phyloP scores from a whole-genome alignment of 2,888 invertebrate genomes.

The Ctenicera cuprea region DNA sequence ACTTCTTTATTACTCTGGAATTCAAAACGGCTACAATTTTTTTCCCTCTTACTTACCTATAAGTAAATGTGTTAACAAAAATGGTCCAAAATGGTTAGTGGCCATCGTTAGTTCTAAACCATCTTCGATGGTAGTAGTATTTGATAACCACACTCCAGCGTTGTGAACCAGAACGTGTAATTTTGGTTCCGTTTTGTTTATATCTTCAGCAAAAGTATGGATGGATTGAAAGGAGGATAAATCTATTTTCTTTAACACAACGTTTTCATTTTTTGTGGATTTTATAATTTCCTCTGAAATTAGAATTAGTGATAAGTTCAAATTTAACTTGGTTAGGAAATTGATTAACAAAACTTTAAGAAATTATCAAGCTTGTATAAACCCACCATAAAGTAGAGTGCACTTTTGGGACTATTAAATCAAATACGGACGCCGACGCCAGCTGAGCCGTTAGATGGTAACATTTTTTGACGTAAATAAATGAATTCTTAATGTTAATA shows the following conservation, averaged over 20 bases:
- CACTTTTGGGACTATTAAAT: no score
- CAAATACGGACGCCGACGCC: no score
- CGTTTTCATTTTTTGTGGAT: conserved; percentile 81
- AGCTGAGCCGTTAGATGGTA: no score
- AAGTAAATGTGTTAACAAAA: conserved; percentile 92
- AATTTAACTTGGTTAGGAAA: no score
- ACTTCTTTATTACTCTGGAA: no score
- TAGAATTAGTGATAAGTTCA: conserved; percentile 37
- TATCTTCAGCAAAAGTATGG: conserved; percentile 87
- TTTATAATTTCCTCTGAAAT: conserved; percentile 82
- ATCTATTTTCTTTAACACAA: conserved; percentile 85
- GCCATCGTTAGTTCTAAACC: conserved; percentile 93
- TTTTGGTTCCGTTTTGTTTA: conserved; percentile 82
- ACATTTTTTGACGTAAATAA: no score
- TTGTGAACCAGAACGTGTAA: conserved; percentile 92
- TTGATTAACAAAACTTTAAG: no score
- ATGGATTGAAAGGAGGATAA: conserved; percentile 86
- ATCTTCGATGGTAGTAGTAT: conserved; percentile 82
- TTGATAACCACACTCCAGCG: conserved; percentile 87
- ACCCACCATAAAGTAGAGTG: no score
- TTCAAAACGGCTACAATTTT: no score
- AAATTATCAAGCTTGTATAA: no score
- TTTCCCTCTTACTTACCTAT: conserved; percentile 73
- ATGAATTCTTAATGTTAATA: no score
- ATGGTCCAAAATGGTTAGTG: conserved; percentile 96